Base-by-base conservation (phyloP, 2,797 vertebrate species). In the Amblyopsis hoosieri region DNA sequence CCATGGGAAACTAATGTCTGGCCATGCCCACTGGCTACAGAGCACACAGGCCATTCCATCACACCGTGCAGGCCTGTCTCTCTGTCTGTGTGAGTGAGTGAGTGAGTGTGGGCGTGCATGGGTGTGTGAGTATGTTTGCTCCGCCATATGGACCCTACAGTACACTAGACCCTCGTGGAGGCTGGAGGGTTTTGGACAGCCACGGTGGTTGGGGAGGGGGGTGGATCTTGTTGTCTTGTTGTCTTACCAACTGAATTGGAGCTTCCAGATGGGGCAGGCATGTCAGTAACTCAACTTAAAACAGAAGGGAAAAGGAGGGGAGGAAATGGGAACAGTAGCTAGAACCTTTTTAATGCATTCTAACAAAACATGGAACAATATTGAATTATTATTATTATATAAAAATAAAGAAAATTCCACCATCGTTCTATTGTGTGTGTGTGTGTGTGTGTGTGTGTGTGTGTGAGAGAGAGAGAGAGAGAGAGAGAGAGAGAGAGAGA, bases 1-100 rank as follows among this genome's bases (percentile, higher is more conserved):
- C 83, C 89, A 87, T 73, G 87, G 89, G 87, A 85, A 87, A 74
- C 80, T 78, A 84, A 80, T 75, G 83, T 64, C 70, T 71, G 85
- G 83, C 79, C 82, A 72, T 70, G 83, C 81, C 82, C 78, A 67
- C 60, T 6, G 78, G 74, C 72, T 79, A 66, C 72, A 9, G 52
- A 68, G 79, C 71, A 79, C 71, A 74, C 74, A 71, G 79, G 76
- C 74, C 84, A 79, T 86, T 85, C 87, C 82, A 72, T 79, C 80
- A 85, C 82, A 80, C 77, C 50, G 80, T 69, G 59, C 23, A 23
- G 23, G 23, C 46, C 66, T 84, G 78, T 82, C 79, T 77, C 46
- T 47, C 56, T 53, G 72, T 57, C 69, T 66, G 67, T 74, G 75
- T 65, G 60, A 42, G 60, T 42, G 50, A 9, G 19, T 12, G 12